These are phyloP conservation scores for Pterobdella sp. DNA, from an alignment of 2,888 invertebrate genomes.

Conservation along the genomic window DNA sequence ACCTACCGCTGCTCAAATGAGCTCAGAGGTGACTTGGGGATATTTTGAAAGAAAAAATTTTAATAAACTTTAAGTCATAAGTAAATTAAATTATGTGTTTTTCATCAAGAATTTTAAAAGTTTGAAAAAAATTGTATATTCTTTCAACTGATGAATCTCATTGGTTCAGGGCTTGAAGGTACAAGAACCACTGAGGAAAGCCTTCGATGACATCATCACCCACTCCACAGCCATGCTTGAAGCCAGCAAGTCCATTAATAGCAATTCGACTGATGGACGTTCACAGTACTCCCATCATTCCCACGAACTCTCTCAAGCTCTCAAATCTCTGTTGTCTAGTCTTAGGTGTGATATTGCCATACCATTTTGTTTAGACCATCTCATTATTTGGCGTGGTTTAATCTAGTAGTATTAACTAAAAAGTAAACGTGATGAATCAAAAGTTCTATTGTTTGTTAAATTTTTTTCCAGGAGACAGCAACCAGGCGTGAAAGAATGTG, in stretches of 20 bases:
- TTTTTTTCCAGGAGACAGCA: conserved; percentile 68
- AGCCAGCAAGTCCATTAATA: conserved; percentile 78
- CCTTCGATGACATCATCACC: conserved; percentile 70
- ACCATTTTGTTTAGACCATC: conserved; percentile 5
- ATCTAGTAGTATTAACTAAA: not conserved
- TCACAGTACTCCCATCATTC: conserved; percentile 85
- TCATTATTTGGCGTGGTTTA: not conserved
- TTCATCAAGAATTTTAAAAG: no score
- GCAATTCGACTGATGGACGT: conserved; percentile 88
- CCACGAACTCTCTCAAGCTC: conserved; percentile 89
- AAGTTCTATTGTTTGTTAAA: not conserved
- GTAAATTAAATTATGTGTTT: no score
- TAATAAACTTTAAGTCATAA: no score
- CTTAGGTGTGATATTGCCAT: conserved; percentile 60
- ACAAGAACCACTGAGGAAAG: conserved; percentile 78
- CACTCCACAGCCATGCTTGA: conserved; percentile 83
- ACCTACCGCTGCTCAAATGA: conserved; percentile 81
- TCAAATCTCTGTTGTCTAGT: conserved; percentile 83
- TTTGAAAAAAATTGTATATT: no score
- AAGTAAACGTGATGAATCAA: not conserved
- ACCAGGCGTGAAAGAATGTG: conserved; percentile 90
- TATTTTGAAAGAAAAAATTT: not conserved
- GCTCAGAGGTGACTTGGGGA: conserved; percentile 57
- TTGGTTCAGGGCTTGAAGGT: conserved; percentile 61
- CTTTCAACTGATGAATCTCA: no score